phyloP scores from a whole-genome alignment of 2,113 vertebrate species.

The Chauna torquata region DNA sequence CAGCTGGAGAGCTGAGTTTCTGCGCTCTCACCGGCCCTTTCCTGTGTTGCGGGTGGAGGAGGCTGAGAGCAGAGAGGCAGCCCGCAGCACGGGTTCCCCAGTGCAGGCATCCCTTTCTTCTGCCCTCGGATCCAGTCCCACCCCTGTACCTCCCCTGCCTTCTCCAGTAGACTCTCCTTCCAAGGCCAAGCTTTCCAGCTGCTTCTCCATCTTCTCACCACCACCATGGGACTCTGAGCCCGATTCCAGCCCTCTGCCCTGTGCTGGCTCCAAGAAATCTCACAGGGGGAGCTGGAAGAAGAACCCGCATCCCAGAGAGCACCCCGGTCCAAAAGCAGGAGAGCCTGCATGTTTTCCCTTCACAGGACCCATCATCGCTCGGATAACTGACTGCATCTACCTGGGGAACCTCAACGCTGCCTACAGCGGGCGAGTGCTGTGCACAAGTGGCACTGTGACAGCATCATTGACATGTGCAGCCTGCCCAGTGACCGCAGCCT shows the following conservation, averaged over 20 bases:
- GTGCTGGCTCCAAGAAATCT: constrained; percentile 76
- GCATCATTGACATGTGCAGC: constrained; percentile 81
- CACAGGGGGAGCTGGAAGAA: constrained; percentile 70
- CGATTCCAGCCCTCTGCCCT: constrained; percentile 69
- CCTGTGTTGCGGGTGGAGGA: constrained; percentile 76
- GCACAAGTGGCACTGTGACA: constrained; percentile 80
- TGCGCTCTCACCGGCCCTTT: not conserved
- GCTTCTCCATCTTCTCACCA: constrained; percentile 62
- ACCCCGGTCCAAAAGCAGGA: not conserved
- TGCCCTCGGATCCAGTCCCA: constrained; percentile 52
- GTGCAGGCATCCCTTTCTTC: constrained; percentile 78
- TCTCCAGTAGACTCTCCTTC: constrained; percentile 67
- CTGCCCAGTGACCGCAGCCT: constrained; percentile 67
- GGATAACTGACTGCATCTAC: constrained; percentile 80
- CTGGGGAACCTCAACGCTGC: constrained; percentile 80
- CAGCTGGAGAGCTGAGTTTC: not conserved
- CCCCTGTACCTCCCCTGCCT: constrained; percentile 58
- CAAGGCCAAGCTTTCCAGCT: constrained; percentile 77
- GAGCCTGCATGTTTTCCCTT: constrained; percentile 71
- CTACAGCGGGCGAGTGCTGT: constrained; percentile 73
- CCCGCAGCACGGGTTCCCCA: constrained; percentile 75
- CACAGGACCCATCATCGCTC: constrained; percentile 76
- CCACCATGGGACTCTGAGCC: constrained; percentile 59
- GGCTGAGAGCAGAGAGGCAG: constrained; percentile 75
- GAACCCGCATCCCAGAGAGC: not conserved